Conservation (phyloP, 2,888 invertebrate genomes). For the Cheilosia vernalis region DNA sequence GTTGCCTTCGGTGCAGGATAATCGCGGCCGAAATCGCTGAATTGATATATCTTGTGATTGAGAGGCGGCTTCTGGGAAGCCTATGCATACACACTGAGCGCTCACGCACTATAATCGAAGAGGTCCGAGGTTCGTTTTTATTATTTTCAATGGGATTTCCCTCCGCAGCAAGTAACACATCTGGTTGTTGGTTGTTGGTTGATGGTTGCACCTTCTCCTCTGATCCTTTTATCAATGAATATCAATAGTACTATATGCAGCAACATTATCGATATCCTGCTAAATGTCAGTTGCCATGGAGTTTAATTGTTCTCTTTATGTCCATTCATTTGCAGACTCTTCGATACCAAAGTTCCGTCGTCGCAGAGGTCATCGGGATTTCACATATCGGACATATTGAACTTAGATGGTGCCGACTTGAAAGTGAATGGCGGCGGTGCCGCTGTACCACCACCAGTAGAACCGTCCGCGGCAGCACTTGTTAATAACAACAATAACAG, state of each 20-base stretch:
- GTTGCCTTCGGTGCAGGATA: constrained; percentile 34
- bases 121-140: constrained; percentile 25
- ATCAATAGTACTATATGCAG: neutral
- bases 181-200: constrained; percentile 28
- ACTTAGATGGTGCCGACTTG: constrained; percentile 88
- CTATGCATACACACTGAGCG: constrained; percentile 1
- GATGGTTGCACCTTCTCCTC: constrained; percentile 67
- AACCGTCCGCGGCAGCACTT: constrained; percentile 47
- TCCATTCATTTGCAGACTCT: constrained; percentile 86
- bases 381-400: constrained; percentile 96
- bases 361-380: constrained; percentile 92
- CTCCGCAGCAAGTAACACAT: constrained; percentile 51
- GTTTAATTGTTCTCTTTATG: constrained; percentile 56
- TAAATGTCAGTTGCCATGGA: constrained; percentile 28
- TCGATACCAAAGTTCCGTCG: constrained; percentile 86
- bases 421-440: constrained; percentile 79
- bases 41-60: too few species aligned
- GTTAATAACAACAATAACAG: constrained; percentile 71
- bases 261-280: constrained; percentile 54
- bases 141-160: constrained; percentile 61
- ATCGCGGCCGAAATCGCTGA: constrained; percentile 29
- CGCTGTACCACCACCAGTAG: constrained; percentile 34
- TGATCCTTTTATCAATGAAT: constrained; percentile 78
- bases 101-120: constrained; percentile 52
- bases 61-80: constrained; percentile 48